phyloP scores from a whole-genome alignment of 2,888 invertebrate genomes.

The Macropis europaea region DNA sequence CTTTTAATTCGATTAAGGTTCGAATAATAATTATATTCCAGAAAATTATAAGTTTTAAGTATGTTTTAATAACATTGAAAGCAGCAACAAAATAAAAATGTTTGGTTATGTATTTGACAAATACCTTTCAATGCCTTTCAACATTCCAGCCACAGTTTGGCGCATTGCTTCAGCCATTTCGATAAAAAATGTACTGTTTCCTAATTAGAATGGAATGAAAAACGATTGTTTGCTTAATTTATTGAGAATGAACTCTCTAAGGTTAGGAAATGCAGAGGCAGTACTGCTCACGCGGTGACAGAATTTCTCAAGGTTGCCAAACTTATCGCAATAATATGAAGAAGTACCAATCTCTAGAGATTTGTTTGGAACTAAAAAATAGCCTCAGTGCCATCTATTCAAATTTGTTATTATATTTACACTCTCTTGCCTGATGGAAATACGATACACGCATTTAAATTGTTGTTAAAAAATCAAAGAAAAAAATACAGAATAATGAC shows the following conservation, averaged over 20 bases:
- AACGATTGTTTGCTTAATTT: neutral
- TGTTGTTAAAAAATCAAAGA: no score
- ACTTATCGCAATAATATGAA: neutral
- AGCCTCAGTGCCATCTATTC: neutral
- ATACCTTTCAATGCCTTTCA: slow-evolving; percentile 96
- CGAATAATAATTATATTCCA: neutral
- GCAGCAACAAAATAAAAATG: neutral
- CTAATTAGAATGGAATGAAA: neutral
- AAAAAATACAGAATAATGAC: no score
- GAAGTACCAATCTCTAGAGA: slow-evolving; percentile 8
- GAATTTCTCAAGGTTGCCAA: slow-evolving; percentile 13
- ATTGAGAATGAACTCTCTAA: neutral
- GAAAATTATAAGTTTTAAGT: neutral
- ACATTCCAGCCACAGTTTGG: slow-evolving; percentile 91
- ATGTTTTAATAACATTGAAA: neutral
- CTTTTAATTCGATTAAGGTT: no score
- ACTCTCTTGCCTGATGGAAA: no score
- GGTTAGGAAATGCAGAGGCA: slow-evolving; percentile 21
- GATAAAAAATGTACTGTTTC: neutral
- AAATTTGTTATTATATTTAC: neutral
- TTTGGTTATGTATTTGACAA: slow-evolving; percentile 5
- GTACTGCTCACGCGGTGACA: neutral
- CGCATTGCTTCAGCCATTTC: slow-evolving; percentile 91
- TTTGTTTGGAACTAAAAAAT: neutral
- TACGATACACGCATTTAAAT: no score